Conservation (phyloP, 2,888 invertebrate species). For the Stomorhina lunata region DNA sequence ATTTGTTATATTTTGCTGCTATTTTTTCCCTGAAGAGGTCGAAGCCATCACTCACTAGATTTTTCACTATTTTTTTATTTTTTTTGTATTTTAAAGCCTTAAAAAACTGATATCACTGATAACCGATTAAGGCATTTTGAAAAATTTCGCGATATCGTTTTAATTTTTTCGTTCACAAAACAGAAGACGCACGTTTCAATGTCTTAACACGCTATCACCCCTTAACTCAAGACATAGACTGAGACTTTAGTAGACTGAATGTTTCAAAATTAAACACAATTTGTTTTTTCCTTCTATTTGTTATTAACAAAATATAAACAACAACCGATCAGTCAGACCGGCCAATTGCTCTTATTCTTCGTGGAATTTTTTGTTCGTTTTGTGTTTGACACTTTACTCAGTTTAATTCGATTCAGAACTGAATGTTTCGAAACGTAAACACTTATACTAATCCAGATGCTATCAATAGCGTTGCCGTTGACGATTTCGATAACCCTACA, state of each 20-base stretch:
- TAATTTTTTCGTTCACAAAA: not conserved
- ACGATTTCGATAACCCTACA: too few species aligned
- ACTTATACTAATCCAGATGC: not conserved
- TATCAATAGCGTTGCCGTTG: too few species aligned
- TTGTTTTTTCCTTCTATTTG: conserved; percentile 28
- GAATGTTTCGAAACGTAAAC: not conserved
- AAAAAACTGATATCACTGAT: conserved; percentile 34
- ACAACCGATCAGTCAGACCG: not conserved
- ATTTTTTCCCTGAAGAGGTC: too few species aligned
- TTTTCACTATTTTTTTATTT: not conserved
- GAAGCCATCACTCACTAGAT: not conserved
- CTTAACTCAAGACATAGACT: conserved; percentile 53
- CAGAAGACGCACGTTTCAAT: not conserved
- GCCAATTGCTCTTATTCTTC: conserved; percentile 49
- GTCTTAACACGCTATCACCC: conserved; percentile 21
- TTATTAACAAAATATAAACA: conserved; percentile 28
- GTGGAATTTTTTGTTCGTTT: not conserved
- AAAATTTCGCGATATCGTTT: not conserved
- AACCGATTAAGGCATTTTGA: conserved; percentile 29
- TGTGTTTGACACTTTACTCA: conserved; percentile 34
- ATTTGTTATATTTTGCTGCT: conserved; percentile 5
- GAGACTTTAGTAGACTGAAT: conserved; percentile 46
- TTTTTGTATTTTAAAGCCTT: conserved; percentile 17
- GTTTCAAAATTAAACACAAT: conserved; percentile 52
- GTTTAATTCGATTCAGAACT: not conserved